Conservation (phyloP, 2,797 vertebrate species). For the Dendrocincla fuliginosa region DNA sequence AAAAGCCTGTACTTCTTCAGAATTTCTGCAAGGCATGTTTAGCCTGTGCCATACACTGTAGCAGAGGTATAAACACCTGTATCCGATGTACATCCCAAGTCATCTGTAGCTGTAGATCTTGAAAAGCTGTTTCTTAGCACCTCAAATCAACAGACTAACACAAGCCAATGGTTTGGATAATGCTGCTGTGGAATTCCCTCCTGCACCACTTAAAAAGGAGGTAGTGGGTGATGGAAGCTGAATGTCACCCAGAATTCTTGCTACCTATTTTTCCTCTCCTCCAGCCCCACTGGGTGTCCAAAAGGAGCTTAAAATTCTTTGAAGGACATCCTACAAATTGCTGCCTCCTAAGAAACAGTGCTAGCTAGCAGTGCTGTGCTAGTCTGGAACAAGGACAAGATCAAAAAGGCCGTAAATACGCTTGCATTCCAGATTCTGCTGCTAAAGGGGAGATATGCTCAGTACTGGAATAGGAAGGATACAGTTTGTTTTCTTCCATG, state of each 20-base stretch:
- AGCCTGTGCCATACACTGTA: background rate
- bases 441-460: background rate
- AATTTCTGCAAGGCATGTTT: background rate
- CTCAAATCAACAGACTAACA: background rate
- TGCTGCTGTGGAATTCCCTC: background rate
- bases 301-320: background rate
- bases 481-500: background rate
- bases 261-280: background rate
- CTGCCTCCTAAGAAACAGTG: background rate
- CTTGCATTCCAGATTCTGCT: background rate
- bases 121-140: background rate
- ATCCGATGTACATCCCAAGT: background rate
- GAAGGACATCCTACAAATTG: background rate
- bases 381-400: background rate
- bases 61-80: background rate
- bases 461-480: background rate
- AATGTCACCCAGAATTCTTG: background rate
- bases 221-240: background rate
- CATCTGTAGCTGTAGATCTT: background rate
- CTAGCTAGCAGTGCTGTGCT: background rate
- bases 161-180: background rate
- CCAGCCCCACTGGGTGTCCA: fast-evolving
- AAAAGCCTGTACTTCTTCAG: background rate
- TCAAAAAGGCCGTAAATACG: background rate
- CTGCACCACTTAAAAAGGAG: background rate